These are phyloP conservation scores for Oostethus manadensis DNA, from an alignment of 2,113 vertebrate genomes.

Conservation along the genomic window DNA sequence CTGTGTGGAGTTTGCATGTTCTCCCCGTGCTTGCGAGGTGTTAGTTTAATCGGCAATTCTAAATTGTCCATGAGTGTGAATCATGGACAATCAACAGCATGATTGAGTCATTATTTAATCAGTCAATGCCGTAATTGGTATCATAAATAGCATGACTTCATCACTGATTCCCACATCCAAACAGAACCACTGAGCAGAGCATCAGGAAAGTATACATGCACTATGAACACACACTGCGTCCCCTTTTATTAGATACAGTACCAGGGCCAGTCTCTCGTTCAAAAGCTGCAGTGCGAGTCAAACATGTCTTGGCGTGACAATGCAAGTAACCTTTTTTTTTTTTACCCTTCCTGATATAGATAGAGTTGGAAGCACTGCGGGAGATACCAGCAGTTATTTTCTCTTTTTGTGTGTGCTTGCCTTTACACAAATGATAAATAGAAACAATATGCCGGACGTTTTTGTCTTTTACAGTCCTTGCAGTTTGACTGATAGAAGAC, in stretches of 20 bases:
- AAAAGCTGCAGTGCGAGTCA: conserved; percentile 69
- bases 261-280: conserved; percentile 69
- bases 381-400: conserved; percentile 67
- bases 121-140: too few species aligned
- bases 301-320: conserved; percentile 76
- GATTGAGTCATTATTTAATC: too few species aligned
- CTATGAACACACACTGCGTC: conserved; percentile 6
- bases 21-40: too few species aligned
- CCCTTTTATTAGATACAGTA: conserved; percentile 72
- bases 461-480: too few species aligned
- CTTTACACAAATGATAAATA: conserved; percentile 24
- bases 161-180: too few species aligned
- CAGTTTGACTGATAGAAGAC: conserved; percentile 26
- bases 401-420: conserved; percentile 42
- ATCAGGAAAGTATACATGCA: conserved; percentile 5
- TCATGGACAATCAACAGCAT: too few species aligned
- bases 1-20: too few species aligned
- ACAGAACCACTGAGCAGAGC: too few species aligned
- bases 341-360: conserved; percentile 67
- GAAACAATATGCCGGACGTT: neutral
- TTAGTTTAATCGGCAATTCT: too few species aligned
- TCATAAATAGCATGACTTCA: too few species aligned
- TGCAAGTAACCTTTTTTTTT: conserved; percentile 70
- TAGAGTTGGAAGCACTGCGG: conserved; percentile 46
- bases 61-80: too few species aligned